These are phyloP conservation scores for Dermolepida albohirtum DNA, from an alignment of 2,888 invertebrate species.

Conservation along the genomic window DNA sequence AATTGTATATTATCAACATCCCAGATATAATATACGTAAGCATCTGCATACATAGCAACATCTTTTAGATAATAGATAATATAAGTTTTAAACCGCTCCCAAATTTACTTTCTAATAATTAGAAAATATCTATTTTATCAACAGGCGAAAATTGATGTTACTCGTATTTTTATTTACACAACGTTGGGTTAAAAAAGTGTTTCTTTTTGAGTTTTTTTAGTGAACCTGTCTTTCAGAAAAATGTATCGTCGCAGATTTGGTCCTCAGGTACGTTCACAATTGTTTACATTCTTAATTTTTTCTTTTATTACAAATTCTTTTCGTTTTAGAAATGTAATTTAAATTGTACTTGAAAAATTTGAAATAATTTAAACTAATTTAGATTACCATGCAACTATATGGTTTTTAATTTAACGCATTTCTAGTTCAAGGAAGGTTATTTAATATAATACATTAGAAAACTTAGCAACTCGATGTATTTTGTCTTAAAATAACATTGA, in stretches of 20 bases:
- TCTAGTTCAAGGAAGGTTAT: background rate
- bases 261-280: conserved; percentile 24
- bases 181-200: background rate
- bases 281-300: conserved; percentile 1
- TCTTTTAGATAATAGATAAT: no score
- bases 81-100: no score
- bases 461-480: conserved; percentile 3
- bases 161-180: conserved; percentile 8
- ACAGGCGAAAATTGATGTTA: background rate
- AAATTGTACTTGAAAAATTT: background rate
- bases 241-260: conserved; percentile 30
- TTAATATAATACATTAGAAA: background rate
- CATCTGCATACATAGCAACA: no score
- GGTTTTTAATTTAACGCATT: background rate
- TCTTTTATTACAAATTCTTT: background rate
- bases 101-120: no score
- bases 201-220: background rate
- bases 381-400: background rate
- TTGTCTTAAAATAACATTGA: conserved; percentile 33
- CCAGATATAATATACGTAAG: no score
- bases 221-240: conserved; percentile 3
- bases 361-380: no score
- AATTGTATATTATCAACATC: no score
- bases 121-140: conserved; percentile 16
- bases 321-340: background rate